Percentiles rank a stretch among this genome's conserved stretches.
Evolutionary conservation across 2,797 vertebrate species (phyloP).

Genomic region (Urophycis tenuis): DNA sequence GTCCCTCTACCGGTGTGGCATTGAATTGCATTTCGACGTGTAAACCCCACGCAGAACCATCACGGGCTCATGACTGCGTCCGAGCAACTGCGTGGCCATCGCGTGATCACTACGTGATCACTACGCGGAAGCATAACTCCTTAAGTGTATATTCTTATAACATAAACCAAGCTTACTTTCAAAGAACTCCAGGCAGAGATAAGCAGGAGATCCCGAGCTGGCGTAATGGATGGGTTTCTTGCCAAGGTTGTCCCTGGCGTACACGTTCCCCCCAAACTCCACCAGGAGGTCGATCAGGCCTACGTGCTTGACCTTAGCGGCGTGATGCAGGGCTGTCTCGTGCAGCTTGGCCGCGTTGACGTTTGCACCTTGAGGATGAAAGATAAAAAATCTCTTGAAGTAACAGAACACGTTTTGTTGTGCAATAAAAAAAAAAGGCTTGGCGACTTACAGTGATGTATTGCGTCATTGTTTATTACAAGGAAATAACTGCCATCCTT

Average conservation of each 20-base stretch:
- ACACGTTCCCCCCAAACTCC: slow-evolving; percentile 87
- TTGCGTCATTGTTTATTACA: neutral
- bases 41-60: too few relatives aligned
- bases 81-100: too few relatives aligned
- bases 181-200: slow-evolving; percentile 79
- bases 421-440: neutral
- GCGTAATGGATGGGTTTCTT: slow-evolving; percentile 84
- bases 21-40: too few relatives aligned
- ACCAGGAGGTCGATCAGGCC: slow-evolving; percentile 86
- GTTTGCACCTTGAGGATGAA: slow-evolving; percentile 75
- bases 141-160: neutral
- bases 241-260: slow-evolving; percentile 81
- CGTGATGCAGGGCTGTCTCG: slow-evolving; percentile 90
- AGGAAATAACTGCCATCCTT: neutral
- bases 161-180: slow-evolving; percentile 71
- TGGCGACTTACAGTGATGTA: neutral
- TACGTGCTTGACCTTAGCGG: slow-evolving; percentile 76
- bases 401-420: neutral
- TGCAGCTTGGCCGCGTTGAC: slow-evolving; percentile 91
- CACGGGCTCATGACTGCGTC: too few relatives aligned
- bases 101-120: too few relatives aligned
- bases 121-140: too few relatives aligned
- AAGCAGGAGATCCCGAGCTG: slow-evolving; percentile 67
- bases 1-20: too few relatives aligned
- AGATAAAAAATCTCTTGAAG: neutral